Percentiles rank a stretch among this genome's conserved stretches.
Conservation (phyloP, 2,888 invertebrate genomes). For the Cheiracanthium punctorium region DNA sequence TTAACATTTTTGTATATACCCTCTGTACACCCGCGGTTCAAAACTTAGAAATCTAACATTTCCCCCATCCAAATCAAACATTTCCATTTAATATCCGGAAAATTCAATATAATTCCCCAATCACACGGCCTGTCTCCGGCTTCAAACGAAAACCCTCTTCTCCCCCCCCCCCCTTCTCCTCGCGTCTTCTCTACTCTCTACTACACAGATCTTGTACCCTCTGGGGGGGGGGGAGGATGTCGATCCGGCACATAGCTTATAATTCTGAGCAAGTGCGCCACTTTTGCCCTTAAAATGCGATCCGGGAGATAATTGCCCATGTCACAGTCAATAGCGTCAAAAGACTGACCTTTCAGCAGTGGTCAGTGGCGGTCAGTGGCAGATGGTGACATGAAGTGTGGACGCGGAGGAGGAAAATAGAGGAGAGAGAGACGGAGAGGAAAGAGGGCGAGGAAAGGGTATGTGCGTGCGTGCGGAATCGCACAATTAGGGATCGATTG, state of each 20-base stretch:
- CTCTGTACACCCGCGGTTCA: no score
- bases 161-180: not conserved
- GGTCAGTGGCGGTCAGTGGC: conserved; percentile 1
- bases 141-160: not conserved
- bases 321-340: conserved; percentile 56
- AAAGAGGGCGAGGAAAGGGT: no score
- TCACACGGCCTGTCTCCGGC: not conserved
- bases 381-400: conserved; percentile 2
- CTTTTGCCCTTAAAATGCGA: not conserved
- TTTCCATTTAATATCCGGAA: not conserved
- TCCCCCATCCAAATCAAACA: not conserved
- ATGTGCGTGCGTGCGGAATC: no score
- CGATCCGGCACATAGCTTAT: no score
- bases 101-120: not conserved
- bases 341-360: conserved; percentile 63
- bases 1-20: no score
- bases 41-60: not conserved
- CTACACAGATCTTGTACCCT: not conserved
- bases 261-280: not conserved
- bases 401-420: not conserved
- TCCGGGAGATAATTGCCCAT: conserved; percentile 43
- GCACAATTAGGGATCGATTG: not conserved
- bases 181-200: not conserved
- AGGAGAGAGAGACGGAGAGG: no score
- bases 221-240: not conserved